phyloP scores from a whole-genome alignment of 2,113 vertebrate genomes.

The Phyllopteryx taeniolatus region DNA sequence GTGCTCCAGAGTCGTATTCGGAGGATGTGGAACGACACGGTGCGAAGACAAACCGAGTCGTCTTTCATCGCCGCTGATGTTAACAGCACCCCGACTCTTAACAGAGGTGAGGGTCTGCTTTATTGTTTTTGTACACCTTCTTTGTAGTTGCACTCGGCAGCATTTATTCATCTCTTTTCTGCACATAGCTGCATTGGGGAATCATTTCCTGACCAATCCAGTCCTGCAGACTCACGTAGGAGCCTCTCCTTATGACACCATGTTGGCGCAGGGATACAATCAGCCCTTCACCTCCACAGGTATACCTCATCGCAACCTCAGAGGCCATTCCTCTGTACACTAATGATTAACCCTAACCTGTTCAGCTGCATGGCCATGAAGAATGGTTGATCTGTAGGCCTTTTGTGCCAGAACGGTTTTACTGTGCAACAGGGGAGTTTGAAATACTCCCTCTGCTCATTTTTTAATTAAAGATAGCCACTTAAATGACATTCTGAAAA shows the following conservation, averaged over 20 bases:
- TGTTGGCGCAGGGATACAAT: conserved; percentile 86
- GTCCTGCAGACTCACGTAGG: conserved; percentile 86
- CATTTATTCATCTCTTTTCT: conserved; percentile 9
- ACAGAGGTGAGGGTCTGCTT: conserved; percentile 76
- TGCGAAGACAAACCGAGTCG: conserved; percentile 89
- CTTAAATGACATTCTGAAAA: too few relatives aligned
- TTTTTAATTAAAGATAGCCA: too few relatives aligned
- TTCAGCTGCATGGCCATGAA: too few relatives aligned
- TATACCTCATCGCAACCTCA: conserved; percentile 33
- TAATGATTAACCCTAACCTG: not conserved
- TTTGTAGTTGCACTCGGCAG: conserved; percentile 1
- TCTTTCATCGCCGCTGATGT: conserved; percentile 90
- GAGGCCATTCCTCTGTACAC: not conserved
- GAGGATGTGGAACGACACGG: conserved; percentile 95
- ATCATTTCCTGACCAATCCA: conserved; percentile 88
- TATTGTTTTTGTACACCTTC: conserved; percentile 1
- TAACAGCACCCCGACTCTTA: conserved; percentile 89
- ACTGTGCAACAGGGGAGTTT: too few relatives aligned
- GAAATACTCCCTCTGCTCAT: too few relatives aligned
- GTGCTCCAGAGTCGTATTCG: conserved; percentile 85
- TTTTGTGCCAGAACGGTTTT: too few relatives aligned
- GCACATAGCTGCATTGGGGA: conserved; percentile 83
- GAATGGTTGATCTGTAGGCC: too few relatives aligned
- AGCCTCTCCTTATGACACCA: conserved; percentile 89
- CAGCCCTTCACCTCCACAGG: conserved; percentile 85